Evolutionary conservation across 2,113 vertebrate species (phyloP), one percentile per base, ranked within the genome.

Genomic region (Haemorhous mexicanus): DNA sequence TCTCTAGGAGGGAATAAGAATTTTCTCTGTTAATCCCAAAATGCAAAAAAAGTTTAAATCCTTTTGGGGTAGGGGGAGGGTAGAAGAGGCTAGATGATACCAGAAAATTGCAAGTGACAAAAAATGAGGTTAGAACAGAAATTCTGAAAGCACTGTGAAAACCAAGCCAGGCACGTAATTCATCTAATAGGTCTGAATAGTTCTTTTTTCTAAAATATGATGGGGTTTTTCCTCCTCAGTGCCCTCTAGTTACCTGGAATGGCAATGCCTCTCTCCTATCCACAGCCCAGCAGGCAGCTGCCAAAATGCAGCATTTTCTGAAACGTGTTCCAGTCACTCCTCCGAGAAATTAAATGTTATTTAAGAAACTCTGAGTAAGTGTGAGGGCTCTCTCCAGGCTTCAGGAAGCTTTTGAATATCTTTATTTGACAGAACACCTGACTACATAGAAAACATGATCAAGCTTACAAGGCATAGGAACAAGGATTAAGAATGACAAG

Each of bases 401-500:
- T 89, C 59, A 22, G 62, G 41, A 78, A 49, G 15, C 13, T 89
- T 89, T 58, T 69, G 41, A 77, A 69, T 90, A 41, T 85, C 82
- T 95, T 80, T 67, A 76, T 80, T 62, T 94, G 74, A 73, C 70
- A 68, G 76, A 94, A 61, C 43, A 49, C 43, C 14, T 1, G 2
- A 76, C 53, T 92, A 66, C 53, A 15, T 2, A 93, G 59, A 85
- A 90, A 95, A 78, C 20, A 55, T 27, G 53, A 73, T 93, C 27
- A 81, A 69, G 62, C 8, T 89, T 94, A 86, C 61, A 77, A 73
- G 49, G 30, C 18, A 1, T 9, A 5, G 64, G 56, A 85, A 76
- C 47, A 53, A 81, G 67, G 64, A 88, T 94, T 96, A 95, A 83
- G 82, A 84, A 93, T 78, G 61, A 83, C 74, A 92, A 79, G 68